Evolutionary conservation across 2,113 vertebrate genomes (phyloP).

Genomic region (Cryptomyrus ogoouensis): DNA sequence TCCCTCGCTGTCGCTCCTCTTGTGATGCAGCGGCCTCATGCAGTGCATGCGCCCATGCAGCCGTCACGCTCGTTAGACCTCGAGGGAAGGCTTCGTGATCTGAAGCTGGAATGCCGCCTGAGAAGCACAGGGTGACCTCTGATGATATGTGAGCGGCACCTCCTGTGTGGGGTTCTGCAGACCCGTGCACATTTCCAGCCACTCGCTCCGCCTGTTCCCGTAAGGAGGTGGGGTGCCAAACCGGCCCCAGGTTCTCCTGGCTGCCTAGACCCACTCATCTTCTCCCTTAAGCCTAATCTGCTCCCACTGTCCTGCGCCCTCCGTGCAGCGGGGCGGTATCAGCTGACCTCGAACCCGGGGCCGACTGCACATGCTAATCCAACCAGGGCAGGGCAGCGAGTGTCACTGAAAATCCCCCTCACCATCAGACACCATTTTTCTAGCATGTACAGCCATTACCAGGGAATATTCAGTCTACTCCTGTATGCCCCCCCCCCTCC

Average conservation of each 20-base stretch:
- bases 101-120: not conserved
- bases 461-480: not conserved
- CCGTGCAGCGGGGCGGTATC: not conserved
- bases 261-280: not conserved
- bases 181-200: not conserved
- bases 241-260: not conserved
- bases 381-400: not conserved
- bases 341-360: not conserved
- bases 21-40: not conserved
- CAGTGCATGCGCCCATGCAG: not conserved
- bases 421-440: not conserved
- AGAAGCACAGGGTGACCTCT: not conserved
- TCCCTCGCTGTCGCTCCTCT: not conserved
- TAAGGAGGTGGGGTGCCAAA: not conserved
- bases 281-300: not conserved
- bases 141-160: not conserved
- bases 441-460: not conserved
- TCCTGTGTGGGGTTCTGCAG: not conserved
- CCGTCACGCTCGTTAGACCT: not conserved
- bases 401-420: not conserved
- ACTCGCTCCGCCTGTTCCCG: too few relatives aligned
- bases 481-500: not conserved
- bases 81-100: not conserved
- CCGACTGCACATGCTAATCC: not conserved
- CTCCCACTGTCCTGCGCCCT: not conserved